A percentile compares a stretch with the other conserved stretches of the same genome.
Conservation (phyloP, 2,113 vertebrate species). For the Eupsittula cactorum region DNA sequence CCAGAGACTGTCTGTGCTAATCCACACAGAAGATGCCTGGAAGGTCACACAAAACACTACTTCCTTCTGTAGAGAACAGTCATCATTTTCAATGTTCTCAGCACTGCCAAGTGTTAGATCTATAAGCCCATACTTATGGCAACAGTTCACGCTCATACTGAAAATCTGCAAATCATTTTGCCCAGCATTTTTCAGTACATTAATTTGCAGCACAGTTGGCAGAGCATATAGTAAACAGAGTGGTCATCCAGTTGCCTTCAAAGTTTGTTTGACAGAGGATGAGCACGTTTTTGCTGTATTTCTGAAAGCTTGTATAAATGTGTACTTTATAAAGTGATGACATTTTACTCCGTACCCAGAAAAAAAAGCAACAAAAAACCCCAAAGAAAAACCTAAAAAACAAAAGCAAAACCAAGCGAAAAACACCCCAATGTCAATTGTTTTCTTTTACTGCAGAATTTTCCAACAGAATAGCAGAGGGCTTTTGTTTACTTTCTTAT, state of each 20-base stretch:
- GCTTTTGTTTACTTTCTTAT: not conserved
- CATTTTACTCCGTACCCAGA: not conserved
- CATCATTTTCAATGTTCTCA: slow-evolving; percentile 20
- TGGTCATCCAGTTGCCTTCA: not conserved
- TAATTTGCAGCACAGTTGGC: slow-evolving; percentile 28
- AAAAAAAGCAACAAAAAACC: not conserved
- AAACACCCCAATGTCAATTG: not conserved
- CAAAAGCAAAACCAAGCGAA: not conserved
- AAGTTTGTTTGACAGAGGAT: not conserved
- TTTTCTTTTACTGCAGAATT: not conserved
- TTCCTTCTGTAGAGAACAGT: not conserved
- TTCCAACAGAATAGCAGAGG: not conserved
- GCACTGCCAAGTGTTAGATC: slow-evolving; percentile 16
- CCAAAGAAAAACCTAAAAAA: not conserved
- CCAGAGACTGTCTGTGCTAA: not conserved
- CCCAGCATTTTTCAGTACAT: not conserved
- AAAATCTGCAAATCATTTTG: slow-evolving; percentile 29
- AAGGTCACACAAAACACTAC: not conserved
- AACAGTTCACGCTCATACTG: not conserved
- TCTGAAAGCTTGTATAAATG: not conserved
- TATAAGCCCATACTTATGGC: not conserved
- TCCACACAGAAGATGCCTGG: not conserved
- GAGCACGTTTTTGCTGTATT: not conserved
- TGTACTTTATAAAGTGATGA: not conserved
- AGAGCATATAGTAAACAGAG: not conserved